A percentile compares a stretch with the other conserved stretches of the same genome.
Conservation (phyloP, 2,797 vertebrate species). For the Molossus alvarezi region DNA sequence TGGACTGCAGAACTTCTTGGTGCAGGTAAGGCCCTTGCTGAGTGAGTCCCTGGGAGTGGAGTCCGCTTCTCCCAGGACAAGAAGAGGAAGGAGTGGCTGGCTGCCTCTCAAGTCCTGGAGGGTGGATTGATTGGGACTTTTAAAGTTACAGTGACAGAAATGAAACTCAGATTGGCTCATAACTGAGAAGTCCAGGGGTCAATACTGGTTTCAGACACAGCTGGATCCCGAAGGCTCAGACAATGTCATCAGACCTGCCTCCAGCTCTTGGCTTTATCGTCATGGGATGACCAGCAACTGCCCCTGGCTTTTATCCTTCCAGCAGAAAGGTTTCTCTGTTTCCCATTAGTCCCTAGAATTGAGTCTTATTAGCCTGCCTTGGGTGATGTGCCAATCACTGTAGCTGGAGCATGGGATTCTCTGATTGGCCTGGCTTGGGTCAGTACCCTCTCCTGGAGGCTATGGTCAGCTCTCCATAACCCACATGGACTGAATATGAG, state of each 20-base stretch:
- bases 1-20: slow-evolving; percentile 94
- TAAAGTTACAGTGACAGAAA: slow-evolving; percentile 51
- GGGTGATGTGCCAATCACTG: not conserved
- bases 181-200: not conserved
- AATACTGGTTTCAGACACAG: not conserved
- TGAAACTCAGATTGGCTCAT: slow-evolving; percentile 9
- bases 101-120: not conserved
- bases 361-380: slow-evolving; percentile 34
- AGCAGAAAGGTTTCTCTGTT: slow-evolving; percentile 24
- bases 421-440: not conserved
- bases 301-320: not conserved
- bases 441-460: not conserved
- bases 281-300: not conserved
- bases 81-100: not conserved
- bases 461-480: slow-evolving; percentile 4
- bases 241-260: not conserved
- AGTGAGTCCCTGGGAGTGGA: not conserved
- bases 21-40: slow-evolving; percentile 89
- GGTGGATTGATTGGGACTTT: not conserved
- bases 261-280: not conserved
- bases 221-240: slow-evolving; percentile 12
- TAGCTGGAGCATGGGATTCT: not conserved
- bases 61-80: not conserved
- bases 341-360: not conserved
- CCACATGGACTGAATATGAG: not conserved